These are phyloP conservation scores for Epistrophe eligans DNA, from an alignment of 2,888 invertebrate genomes.

Conservation along the genomic window DNA sequence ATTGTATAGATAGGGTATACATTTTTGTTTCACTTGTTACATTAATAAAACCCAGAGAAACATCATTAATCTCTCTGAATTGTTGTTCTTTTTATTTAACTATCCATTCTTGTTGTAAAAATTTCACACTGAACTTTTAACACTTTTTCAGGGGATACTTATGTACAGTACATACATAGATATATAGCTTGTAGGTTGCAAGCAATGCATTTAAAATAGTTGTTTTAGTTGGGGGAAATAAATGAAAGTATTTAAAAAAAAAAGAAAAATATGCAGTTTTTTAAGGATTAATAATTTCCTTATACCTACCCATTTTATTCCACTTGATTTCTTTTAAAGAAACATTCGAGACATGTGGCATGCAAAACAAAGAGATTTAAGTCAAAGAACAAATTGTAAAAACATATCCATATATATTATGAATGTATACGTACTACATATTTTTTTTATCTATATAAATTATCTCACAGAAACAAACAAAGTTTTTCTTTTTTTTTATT, in stretches of 20 bases:
- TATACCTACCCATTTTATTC: background rate
- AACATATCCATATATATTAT: background rate
- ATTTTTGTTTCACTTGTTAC: conserved; percentile 11
- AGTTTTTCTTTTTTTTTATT: background rate
- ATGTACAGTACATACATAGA: no score
- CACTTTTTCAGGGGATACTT: conserved; percentile 2
- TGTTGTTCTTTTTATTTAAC: conserved; percentile 30
- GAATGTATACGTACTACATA: no score
- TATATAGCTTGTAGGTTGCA: background rate
- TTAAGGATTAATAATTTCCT: background rate
- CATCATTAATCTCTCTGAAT: conserved; percentile 40
- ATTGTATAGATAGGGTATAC: background rate
- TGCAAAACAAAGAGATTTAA: background rate
- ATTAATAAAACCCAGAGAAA: conserved; percentile 37
- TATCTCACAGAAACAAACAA: no score
- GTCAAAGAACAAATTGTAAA: background rate
- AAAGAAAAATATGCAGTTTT: background rate
- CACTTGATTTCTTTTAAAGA: background rate
- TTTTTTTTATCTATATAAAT: no score
- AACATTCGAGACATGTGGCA: background rate
- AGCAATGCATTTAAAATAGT: background rate
- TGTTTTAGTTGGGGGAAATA: background rate
- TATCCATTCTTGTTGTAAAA: conserved; percentile 25
- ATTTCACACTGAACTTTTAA: conserved; percentile 8
- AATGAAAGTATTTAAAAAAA: background rate